Evolutionary conservation across 2,888 invertebrate genomes (phyloP).

Genomic region (Ceraclea dissimilis): DNA sequence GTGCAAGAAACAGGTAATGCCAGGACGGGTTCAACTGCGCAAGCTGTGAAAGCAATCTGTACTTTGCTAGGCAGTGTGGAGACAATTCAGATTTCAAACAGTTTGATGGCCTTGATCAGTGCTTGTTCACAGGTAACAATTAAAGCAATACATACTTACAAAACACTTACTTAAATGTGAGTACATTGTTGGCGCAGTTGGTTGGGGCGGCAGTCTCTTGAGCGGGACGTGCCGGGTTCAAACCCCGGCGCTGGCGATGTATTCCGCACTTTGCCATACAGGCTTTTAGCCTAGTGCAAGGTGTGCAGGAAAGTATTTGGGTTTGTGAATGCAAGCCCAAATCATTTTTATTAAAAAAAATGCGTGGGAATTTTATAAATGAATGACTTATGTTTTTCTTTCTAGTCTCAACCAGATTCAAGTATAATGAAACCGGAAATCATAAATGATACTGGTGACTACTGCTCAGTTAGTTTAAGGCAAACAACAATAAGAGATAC

Average conservation of each 20-base stretch:
- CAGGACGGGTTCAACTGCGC: conserved; percentile 58
- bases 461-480: conserved; percentile 59
- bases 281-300: no score
- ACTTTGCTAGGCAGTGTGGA: conserved; percentile 83
- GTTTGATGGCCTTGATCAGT: conserved; percentile 57
- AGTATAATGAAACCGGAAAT: conserved; percentile 50
- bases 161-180: neutral
- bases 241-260: no score
- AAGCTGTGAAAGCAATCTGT: conserved; percentile 89
- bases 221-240: no score
- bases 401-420: conserved; percentile 18
- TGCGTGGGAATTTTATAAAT: neutral
- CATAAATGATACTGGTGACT: conserved; percentile 59
- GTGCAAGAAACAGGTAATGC: conserved; percentile 50
- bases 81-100: conserved; percentile 76
- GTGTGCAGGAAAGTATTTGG: no score
- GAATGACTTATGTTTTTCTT: conserved; percentile 1
- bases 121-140: conserved; percentile 47
- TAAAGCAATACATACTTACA: neutral
- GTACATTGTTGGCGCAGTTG: no score
- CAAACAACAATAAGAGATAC: conserved; percentile 52
- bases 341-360: neutral
- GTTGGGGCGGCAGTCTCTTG: no score
- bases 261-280: no score
- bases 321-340: no score